phyloP scores from a whole-genome alignment of 2,888 invertebrate genomes.

The Lepas anatifera region DNA sequence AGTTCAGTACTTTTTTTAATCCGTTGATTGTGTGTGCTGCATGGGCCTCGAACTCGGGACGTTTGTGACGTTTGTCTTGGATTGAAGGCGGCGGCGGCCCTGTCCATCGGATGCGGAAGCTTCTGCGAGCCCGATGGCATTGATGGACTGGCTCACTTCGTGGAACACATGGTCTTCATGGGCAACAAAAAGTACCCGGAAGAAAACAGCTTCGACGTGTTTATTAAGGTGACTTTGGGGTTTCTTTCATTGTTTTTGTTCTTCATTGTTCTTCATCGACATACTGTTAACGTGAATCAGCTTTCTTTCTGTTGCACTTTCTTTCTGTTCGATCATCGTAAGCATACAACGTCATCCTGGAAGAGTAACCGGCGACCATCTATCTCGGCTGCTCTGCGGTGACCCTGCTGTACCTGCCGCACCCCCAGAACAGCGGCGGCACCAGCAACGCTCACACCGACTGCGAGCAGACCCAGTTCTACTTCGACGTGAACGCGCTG shows the following conservation, averaged over 20 bases:
- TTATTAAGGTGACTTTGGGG: constrained; percentile 45
- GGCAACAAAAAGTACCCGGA: constrained; percentile 76
- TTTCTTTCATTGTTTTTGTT: background rate
- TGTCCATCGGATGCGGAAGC: constrained; percentile 61
- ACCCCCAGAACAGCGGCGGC: constrained; percentile 60
- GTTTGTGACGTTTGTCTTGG: too few relatives aligned
- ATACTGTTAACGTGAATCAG: background rate
- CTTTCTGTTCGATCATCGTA: background rate
- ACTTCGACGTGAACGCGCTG: constrained; percentile 75
- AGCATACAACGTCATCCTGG: background rate
- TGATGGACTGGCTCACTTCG: constrained; percentile 70
- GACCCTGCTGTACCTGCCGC: background rate
- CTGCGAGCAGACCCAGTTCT: constrained; percentile 72
- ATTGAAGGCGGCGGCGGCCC: constrained; percentile 54
- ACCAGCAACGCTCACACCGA: constrained; percentile 78
- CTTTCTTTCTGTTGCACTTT: background rate
- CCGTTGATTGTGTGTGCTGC: background rate
- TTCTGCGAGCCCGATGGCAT: constrained; percentile 65
- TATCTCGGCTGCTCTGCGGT: background rate
- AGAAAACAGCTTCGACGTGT: constrained; percentile 74
- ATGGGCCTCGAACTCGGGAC: too few relatives aligned
- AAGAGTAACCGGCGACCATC: background rate
- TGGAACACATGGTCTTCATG: constrained; percentile 92
- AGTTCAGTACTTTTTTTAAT: background rate
- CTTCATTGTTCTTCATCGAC: background rate